Evolutionary conservation across 1,140 invertebrate species (phyloP), one percentile per base, ranked within the genome.

Genomic region (Lucilia sericata): DNA sequence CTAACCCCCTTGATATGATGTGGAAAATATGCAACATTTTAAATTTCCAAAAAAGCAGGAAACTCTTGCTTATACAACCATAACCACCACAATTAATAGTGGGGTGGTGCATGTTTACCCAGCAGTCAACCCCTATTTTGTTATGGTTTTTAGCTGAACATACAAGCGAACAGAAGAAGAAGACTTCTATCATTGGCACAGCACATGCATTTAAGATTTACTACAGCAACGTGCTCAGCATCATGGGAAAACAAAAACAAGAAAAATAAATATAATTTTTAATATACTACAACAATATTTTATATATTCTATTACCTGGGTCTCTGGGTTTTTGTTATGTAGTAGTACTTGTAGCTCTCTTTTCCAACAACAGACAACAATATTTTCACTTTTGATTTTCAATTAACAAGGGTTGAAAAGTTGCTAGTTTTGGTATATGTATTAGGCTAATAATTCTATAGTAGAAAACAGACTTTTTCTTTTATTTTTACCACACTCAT

Each of bases 1-100:
- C 5, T 21, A 10, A n/a, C n/a, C 19, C 65, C n/a, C 7, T 70
- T 25, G n/a, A 25, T n/a, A 21, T 78, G 42, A 78, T 78, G 34
- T 47, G n/a, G 5, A 42, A 19, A 78, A 78, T 78, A 42, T 78
- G 75, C 75, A 78, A 78, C 75, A 78, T 78, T 78, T 78, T 78
- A 47, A 47, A 42, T 78, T n/a, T 36, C 17, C 36, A 55, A 14
- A 13, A n/a, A 14, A 49, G 49, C 13, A n/a, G 17, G 12, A 55
- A 55, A 12, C 13, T 55, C 55, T 21, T 70, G 5, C 65, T 0
- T 9, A 60, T 14, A 60, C 34, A 78, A 78, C 75, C 75, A 47
- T 78, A 47, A 78, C 75, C 75, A 42, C 42, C 75, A 78, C 42
- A 21, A 25, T 47, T 78, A 78, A 47, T 78, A n/a, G n/a, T n/a